Conservation (phyloP, 2,888 invertebrate genomes). For the Andrena fulva region DNA sequence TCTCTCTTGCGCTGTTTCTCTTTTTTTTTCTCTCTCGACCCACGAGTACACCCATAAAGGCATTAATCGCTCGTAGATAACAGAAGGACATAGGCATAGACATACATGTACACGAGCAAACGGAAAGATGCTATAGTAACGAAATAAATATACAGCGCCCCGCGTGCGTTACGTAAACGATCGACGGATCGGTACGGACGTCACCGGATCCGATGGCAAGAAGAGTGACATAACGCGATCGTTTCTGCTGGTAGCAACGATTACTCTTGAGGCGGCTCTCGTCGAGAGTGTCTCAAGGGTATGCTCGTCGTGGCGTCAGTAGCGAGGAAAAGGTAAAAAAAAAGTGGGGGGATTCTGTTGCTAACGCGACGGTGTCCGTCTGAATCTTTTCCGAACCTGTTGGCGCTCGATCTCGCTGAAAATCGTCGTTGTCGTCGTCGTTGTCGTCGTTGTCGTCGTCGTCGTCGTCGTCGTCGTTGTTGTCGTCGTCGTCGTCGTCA, state of each 20-base stretch:
- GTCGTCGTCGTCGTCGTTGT: conserved; percentile 14
- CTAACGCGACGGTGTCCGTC: conserved; percentile 35
- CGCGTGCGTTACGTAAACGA: conserved; percentile 51
- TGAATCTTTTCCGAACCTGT: conserved; percentile 35
- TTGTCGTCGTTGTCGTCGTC: conserved; percentile 21
- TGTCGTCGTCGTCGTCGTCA: not conserved
- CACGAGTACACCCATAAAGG: not conserved
- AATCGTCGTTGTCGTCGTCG: conserved; percentile 35
- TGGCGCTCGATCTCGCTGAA: conserved; percentile 65
- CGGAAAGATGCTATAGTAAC: conserved; percentile 60
- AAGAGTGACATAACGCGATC: conserved; percentile 50
- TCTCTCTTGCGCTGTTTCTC: conserved; percentile 71
- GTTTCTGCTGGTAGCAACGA: conserved; percentile 34
- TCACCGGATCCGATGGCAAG: conserved; percentile 39
- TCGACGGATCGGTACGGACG: conserved; percentile 39
- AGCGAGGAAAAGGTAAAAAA: no score
- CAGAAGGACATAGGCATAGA: not conserved
- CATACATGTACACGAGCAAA: conserved; percentile 44
- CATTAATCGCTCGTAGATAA: not conserved
- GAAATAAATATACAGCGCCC: conserved; percentile 38
- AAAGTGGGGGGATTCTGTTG: conserved; percentile 44
- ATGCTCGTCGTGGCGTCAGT: not conserved
- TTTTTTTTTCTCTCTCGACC: conserved; percentile 15
- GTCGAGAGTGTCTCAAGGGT: conserved; percentile 15
- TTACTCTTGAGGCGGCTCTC: conserved; percentile 24